Percentiles rank a stretch among this genome's conserved stretches.
Evolutionary conservation across 2,888 invertebrate genomes (phyloP).

Genomic region (Cremastinae sp.): DNA sequence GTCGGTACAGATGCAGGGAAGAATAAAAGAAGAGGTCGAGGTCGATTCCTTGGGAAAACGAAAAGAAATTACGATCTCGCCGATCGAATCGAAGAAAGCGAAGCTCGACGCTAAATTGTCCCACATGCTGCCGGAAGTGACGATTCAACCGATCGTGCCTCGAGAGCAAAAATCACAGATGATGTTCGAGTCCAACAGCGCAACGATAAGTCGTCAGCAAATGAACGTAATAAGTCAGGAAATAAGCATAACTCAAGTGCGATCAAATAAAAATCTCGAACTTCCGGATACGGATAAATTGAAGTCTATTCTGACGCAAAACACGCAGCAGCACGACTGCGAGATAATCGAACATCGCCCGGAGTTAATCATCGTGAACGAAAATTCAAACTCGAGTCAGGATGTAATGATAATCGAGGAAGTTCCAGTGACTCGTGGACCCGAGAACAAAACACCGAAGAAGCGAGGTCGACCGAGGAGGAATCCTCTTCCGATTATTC

Average conservation of each 20-base stretch:
- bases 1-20: constrained; percentile 67
- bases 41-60: constrained; percentile 71
- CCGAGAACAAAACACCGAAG: constrained; percentile 73
- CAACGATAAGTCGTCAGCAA: constrained; percentile 71
- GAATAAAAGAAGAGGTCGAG: constrained; percentile 61
- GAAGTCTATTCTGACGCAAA: constrained; percentile 70
- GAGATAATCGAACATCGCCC: constrained; percentile 78
- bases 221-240: constrained; percentile 77
- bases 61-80: constrained; percentile 74
- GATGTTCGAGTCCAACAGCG: constrained; percentile 67
- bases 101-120: constrained; percentile 74
- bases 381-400: constrained; percentile 79
- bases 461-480: constrained; percentile 77
- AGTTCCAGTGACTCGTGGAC: constrained; percentile 69
- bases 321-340: constrained; percentile 70
- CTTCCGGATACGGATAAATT: constrained; percentile 71
- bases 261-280: constrained; percentile 65
- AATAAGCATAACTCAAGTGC: constrained; percentile 77
- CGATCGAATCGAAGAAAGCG: constrained; percentile 75
- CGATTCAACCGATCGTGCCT: constrained; percentile 74
- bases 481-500: constrained; percentile 65
- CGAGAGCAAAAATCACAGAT: constrained; percentile 65
- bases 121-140: constrained; percentile 76
- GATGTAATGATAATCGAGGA: constrained; percentile 80
- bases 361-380: constrained; percentile 78